Base-by-base conservation (phyloP, 2,113 vertebrate species). In the Hypocryptadius cinnamomeus region DNA sequence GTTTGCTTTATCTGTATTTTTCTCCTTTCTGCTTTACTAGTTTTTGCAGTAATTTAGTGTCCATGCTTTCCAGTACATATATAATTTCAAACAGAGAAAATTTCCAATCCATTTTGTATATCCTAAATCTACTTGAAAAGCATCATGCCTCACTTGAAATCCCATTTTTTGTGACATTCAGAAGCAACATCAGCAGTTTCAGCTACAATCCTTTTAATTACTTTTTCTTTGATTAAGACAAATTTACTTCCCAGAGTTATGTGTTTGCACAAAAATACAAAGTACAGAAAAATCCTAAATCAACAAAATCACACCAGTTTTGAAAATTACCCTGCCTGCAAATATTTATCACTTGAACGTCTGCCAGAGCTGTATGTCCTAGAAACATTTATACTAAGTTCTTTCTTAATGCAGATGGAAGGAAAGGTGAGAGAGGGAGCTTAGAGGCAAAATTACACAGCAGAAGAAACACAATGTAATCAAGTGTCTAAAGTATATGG, bases 341-440 rank as follows among this genome's bases (percentile, higher is more conserved):
- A 94, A 85, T 94, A 90, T 93, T 87, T 95, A 50, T 96, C 64
- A 85, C 37, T 87, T 37, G 44, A 94, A 76, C 82, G 53, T 81
- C 44, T 93, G 73, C 74, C 93, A 85, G 37, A 89, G 59, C 18
- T 85, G 10, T 70, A 69, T 30, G 33, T 91, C n/a, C 69, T 76
- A 37, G 71, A 91, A 91, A 79, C 11, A 42, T 69, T 81, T 65
- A 40, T 45, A 85, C 15, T 27, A 57, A 69, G 27, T 20, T 91
- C 72, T 93, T 85, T 40, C 68, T 59, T 69, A 53, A 72, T 61
- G 35, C 47, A 73, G n/a, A 37, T 80, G n/a, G 76, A 94, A 83
- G 20, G 18, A 76, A 82, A 82, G 22, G 59, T 51, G 37, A 93
- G 24, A 44, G 73, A 91, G 9, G 16, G 33, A 85, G 10, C 53